These are phyloP conservation scores for Eristalis tenax DNA, from an alignment of 2,888 invertebrate species.

Conservation along the genomic window DNA sequence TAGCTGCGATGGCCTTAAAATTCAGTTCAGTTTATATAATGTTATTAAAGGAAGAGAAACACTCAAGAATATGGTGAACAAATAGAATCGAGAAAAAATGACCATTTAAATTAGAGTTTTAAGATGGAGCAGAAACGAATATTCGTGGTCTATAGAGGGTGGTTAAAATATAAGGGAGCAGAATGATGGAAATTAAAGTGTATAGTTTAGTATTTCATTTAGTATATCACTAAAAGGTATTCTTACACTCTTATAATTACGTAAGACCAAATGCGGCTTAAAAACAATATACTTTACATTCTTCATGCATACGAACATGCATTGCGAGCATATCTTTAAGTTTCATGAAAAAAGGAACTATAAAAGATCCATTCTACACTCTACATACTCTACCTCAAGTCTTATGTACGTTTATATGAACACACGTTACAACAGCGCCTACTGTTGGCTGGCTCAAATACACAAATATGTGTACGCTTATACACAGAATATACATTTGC, in stretches of 20 bases:
- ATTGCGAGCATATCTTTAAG: not conserved
- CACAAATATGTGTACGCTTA: not conserved
- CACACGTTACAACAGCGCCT: not conserved
- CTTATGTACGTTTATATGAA: constrained; percentile 3
- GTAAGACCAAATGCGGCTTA: no score
- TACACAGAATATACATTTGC: not conserved
- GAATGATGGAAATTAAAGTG: no score
- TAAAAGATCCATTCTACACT: not conserved
- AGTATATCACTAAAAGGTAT: no score
- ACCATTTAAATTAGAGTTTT: no score
- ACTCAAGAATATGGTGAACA: not conserved
- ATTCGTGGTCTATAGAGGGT: no score
- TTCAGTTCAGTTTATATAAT: constrained; percentile 27
- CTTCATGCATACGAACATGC: not conserved
- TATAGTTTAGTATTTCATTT: no score
- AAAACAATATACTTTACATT: not conserved
- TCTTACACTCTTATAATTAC: no score
- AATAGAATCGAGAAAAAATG: no score
- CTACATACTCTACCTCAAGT: not conserved
- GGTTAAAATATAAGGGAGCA: no score
- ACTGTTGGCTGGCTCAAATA: not conserved
- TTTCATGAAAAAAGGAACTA: not conserved
- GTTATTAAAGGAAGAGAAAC: constrained; percentile 23
- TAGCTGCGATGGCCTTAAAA: constrained; percentile 28
- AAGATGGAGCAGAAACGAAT: no score